Evolutionary conservation across 2,888 invertebrate genomes (phyloP).

Genomic region (Esperia sulphurella): DNA sequence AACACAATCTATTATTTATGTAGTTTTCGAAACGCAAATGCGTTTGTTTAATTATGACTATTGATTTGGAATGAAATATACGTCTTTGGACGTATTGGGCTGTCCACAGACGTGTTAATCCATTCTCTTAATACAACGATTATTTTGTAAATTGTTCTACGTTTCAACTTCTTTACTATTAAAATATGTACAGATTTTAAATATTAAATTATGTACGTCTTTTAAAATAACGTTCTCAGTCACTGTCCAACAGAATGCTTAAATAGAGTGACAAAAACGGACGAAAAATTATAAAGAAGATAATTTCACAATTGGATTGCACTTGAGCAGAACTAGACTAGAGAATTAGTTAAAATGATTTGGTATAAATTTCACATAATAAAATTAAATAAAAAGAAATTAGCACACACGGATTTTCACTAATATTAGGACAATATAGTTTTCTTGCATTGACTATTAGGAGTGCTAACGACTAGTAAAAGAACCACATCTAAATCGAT

Average conservation of each 20-base stretch:
- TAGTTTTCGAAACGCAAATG: too few species aligned
- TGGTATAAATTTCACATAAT: slow-evolving; percentile 39
- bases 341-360: slow-evolving; percentile 44
- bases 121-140: background rate
- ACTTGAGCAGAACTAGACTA: slow-evolving; percentile 58
- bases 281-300: background rate
- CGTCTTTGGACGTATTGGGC: too few species aligned
- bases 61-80: too few species aligned
- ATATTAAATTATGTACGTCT: background rate
- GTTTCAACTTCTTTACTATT: background rate
- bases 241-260: too few species aligned
- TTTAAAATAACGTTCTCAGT: background rate
- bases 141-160: background rate
- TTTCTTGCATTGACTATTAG: slow-evolving; percentile 13
- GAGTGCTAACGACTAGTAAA: slow-evolving; percentile 27
- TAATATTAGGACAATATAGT: background rate
- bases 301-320: slow-evolving; percentile 13
- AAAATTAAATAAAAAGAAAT: background rate
- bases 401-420: background rate
- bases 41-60: too few species aligned
- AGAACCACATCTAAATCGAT: slow-evolving; percentile 16
- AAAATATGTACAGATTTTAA: background rate
- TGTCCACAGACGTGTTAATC: too few species aligned
- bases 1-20: too few species aligned
- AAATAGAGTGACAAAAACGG: background rate